Base-by-base conservation (phyloP, 1,140 invertebrate genomes). In the Nasonia vitripennis region DNA sequence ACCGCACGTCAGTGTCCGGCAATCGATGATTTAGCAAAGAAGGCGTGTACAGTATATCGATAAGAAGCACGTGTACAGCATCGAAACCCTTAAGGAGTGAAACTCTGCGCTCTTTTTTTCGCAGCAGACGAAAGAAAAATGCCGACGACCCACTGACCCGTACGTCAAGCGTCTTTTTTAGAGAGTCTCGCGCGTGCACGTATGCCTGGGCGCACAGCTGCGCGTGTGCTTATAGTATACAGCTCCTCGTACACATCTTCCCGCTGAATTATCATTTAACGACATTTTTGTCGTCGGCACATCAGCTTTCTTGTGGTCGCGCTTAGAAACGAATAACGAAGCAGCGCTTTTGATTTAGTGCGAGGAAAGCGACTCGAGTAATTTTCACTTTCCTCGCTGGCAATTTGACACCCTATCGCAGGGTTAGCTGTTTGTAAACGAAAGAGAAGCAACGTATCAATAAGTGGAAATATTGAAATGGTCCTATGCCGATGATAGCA, bases 71-170 rank as follows among this genome's bases (percentile, higher is more conserved):
- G 51, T 55, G 51, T 55, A 45, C 9, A 45, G 7, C 41, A 2
- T 7, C 41, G 41, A 55, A 55, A 55, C 14, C 51, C 51, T 55
- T 55, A 70, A n/a, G n/a, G 23, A 34, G 31, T 71, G 31, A 71
- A 71, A 71, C 70, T 1, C 7, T 11, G 41, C 41, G 41, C 41
- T 71, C 12, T 71, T 31, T 71, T 37, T 70, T 70, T 70, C 67
- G 27, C 67, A 27, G 2, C 11, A 27, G 67, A 5, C 23, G 70
- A 45, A 20, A 37, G 17, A 75, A 75, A 75, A 75, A 75, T 45
- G 17, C 9, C 37, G 73, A 75, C 37, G 73, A 75, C 73, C 73
- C 37, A 75, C 73, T 75, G 73, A 75, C 73, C 73, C 9, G 34
- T 45, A 71, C 70, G 70, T 71, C 31, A 17, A 71, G 55, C 5